Conservation (phyloP, 2,888 invertebrate species). For the Crematogaster levior region DNA sequence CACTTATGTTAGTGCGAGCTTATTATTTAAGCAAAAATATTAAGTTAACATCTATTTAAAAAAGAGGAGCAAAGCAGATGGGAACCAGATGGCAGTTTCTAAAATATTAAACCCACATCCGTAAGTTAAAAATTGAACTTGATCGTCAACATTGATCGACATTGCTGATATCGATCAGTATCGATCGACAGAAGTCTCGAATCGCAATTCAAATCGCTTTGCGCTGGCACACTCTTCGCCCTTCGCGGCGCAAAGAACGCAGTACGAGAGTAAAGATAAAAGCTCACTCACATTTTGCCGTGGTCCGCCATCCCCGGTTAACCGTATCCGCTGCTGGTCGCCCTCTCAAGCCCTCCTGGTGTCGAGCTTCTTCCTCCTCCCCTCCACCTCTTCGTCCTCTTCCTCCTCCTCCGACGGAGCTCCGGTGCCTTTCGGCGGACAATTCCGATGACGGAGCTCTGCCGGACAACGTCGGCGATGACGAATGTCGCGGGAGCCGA, state of each 20-base stretch:
- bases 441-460: neutral
- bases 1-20: too few relatives aligned
- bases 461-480: neutral
- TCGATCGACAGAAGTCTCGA: neutral
- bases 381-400: constrained; percentile 8
- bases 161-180: neutral
- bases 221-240: neutral
- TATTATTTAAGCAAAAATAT: too few relatives aligned
- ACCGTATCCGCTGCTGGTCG: constrained; percentile 55
- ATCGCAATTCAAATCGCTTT: constrained; percentile 7
- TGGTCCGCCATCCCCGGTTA: constrained; percentile 76
- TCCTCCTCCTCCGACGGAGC: constrained; percentile 2
- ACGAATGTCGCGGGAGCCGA: neutral
- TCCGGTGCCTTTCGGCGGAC: constrained; percentile 16
- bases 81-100: neutral
- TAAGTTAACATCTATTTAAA: too few relatives aligned
- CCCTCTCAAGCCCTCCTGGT: constrained; percentile 52
- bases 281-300: constrained; percentile 78
- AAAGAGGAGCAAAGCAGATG: neutral
- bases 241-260: neutral
- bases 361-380: constrained; percentile 36
- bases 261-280: neutral
- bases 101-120: neutral
- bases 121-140: neutral
- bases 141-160: neutral